phyloP scores from a whole-genome alignment of 92 coral and sea anemone genomes.

The Porites cylindrica region DNA sequence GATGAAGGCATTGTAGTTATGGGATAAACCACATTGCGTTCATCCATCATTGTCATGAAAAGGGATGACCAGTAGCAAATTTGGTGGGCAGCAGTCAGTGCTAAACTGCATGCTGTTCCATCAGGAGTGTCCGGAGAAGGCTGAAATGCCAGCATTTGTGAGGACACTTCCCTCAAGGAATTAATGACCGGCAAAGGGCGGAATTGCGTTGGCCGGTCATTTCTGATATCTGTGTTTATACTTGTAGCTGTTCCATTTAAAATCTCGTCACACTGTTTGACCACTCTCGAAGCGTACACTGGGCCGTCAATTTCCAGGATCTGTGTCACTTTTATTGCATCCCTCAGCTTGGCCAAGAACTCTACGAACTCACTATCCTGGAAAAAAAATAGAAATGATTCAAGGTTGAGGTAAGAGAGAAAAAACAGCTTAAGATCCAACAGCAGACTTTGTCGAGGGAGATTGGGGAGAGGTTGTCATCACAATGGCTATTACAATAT shows the following conservation, averaged over 20 bases:
- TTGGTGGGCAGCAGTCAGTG: constrained; percentile 47
- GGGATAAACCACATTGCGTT: constrained; percentile 1
- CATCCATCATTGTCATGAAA: constrained; percentile 25
- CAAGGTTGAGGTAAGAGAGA: too few species aligned
- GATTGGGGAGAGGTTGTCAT: too few species aligned
- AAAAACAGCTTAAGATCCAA: too few species aligned
- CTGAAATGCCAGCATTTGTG: constrained; percentile 23
- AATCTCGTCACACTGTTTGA: neutral
- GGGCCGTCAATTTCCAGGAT: constrained; percentile 6
- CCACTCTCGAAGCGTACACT: neutral
- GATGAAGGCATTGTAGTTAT: constrained; percentile 1
- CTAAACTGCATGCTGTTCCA: constrained; percentile 14
- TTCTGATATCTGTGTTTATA: neutral
- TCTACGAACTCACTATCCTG: constrained; percentile 4
- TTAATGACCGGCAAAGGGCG: constrained; percentile 17
- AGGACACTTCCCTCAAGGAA: constrained; percentile 31
- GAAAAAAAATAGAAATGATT: neutral
- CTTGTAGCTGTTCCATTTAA: neutral
- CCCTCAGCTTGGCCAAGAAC: neutral
- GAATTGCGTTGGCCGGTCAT: neutral
- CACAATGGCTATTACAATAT: neutral
- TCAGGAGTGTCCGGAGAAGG: constrained; percentile 27
- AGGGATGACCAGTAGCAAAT: constrained; percentile 39
- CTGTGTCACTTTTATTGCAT: neutral
- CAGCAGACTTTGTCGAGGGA: too few species aligned